Evolutionary conservation across 2,888 invertebrate species (phyloP).

Genomic region (Thelaira solivaga): DNA sequence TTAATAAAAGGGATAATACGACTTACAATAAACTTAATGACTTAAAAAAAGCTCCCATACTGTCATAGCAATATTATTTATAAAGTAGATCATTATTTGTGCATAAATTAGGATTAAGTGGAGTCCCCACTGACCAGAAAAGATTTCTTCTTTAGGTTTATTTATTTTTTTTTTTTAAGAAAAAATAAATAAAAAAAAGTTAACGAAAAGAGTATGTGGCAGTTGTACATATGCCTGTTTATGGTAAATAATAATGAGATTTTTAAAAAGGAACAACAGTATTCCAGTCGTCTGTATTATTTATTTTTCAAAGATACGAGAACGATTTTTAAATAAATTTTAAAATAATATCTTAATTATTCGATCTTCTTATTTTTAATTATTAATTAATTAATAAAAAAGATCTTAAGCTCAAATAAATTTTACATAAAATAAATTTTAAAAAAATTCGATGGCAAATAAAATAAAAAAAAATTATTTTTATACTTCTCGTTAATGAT

Average conservation of each 20-base stretch:
- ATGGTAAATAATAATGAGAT: conserved; percentile 51
- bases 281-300: not conserved
- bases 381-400: too few relatives aligned
- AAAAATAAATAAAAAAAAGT: not conserved
- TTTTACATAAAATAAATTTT: too few relatives aligned
- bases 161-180: not conserved
- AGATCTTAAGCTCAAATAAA: too few relatives aligned
- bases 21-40: conserved; percentile 26
- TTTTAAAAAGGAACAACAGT: conserved; percentile 25
- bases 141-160: not conserved
- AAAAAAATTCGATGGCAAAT: too few relatives aligned
- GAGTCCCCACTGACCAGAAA: conserved; percentile 36
- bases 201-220: conserved; percentile 9
- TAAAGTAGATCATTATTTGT: conserved; percentile 57
- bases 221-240: conserved; percentile 51
- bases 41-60: conserved; percentile 11
- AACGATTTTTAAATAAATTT: too few relatives aligned
- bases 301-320: too few relatives aligned
- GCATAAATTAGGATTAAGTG: conserved; percentile 61
- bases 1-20: not conserved
- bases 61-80: conserved; percentile 40
- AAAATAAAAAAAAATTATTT: too few relatives aligned
- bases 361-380: too few relatives aligned
- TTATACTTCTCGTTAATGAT: too few relatives aligned
- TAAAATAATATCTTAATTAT: too few relatives aligned